Conservation (phyloP, 2,113 vertebrate genomes). For the Myotis davidii region DNA sequence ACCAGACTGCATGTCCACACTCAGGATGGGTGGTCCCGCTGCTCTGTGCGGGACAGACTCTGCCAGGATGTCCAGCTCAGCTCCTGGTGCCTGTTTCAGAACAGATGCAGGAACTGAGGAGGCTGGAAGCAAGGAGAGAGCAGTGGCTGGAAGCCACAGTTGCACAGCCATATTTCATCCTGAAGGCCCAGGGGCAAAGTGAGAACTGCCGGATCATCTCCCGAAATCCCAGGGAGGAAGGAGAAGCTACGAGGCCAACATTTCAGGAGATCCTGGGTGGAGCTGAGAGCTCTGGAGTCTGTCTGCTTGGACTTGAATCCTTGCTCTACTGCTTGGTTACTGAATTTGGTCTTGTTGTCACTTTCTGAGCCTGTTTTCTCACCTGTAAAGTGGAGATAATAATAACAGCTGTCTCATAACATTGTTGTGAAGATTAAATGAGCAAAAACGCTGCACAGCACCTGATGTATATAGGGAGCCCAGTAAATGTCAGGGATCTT, state of each 20-base stretch:
- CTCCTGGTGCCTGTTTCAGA: not conserved
- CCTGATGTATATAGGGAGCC: too few relatives aligned
- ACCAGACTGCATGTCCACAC: not conserved
- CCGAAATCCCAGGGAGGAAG: not conserved
- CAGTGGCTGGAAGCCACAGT: not conserved
- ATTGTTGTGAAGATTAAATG: not conserved
- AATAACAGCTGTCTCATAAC: not conserved
- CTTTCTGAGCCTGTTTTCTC: not conserved
- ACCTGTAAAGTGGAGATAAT: not conserved
- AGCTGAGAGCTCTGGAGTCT: not conserved
- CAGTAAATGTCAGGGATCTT: not conserved
- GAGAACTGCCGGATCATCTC: not conserved
- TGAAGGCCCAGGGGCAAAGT: not conserved
- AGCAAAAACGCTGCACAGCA: not conserved
- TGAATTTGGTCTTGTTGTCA: not conserved
- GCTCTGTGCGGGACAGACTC: not conserved
- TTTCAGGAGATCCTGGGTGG: not conserved
- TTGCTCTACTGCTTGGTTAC: not conserved
- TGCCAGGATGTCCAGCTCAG: not conserved
- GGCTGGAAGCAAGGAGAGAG: not conserved
- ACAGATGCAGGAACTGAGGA: not conserved
- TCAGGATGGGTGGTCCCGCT: not conserved
- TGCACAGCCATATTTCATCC: not conserved
- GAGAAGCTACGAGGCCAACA: not conserved
- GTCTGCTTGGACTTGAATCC: not conserved